Evolutionary conservation across 2,888 invertebrate species (phyloP).

Genomic region (Sympetrum striolatum): DNA sequence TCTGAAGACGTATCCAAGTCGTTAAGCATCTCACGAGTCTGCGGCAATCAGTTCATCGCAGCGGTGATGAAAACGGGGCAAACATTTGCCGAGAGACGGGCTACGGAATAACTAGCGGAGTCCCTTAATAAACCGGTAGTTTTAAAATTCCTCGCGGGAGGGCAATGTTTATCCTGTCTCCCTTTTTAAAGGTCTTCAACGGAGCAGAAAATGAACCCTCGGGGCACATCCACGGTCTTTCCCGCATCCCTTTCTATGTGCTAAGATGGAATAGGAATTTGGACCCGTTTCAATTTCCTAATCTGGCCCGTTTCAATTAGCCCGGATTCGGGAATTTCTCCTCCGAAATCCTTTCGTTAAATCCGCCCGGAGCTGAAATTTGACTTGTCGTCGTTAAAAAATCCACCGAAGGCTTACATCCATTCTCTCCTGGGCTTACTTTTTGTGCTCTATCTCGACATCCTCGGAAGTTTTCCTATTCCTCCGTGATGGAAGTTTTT

Average conservation of each 20-base stretch:
- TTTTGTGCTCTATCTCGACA: neutral
- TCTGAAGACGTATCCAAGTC: no score
- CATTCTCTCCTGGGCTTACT: neutral
- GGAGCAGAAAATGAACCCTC: neutral
- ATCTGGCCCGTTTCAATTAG: neutral
- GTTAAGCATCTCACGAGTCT: no score
- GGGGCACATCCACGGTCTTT: neutral
- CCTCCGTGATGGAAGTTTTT: no score
- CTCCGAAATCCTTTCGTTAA: neutral
- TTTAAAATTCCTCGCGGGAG: no score
- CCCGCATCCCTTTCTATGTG: neutral
- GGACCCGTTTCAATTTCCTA: neutral
- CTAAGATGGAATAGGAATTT: neutral
- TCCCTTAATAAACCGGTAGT: no score
- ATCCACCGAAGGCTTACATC: no score
- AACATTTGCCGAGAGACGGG: no score
- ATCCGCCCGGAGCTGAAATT: neutral
- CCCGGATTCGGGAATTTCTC: neutral
- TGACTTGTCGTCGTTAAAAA: neutral
- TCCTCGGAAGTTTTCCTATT: neutral
- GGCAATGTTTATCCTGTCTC: neutral
- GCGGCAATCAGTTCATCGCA: no score
- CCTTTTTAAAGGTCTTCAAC: neutral
- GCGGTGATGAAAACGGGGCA: no score
- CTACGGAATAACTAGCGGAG: no score